phyloP scores from a whole-genome alignment of 2,888 invertebrate species.

The Scaptomyza flava region DNA sequence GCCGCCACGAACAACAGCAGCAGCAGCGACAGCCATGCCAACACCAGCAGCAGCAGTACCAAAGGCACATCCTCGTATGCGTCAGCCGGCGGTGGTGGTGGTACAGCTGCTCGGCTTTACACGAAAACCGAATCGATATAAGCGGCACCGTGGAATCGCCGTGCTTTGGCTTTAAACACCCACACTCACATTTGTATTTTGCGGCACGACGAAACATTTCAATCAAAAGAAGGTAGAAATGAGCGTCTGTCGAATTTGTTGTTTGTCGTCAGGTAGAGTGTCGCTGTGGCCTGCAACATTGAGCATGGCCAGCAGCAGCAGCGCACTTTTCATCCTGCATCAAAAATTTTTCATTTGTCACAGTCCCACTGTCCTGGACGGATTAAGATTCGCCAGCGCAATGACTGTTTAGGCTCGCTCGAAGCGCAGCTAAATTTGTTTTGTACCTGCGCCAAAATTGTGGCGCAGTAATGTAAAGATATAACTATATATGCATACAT shows the following conservation, averaged over 20 bases:
- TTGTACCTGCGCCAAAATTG: conserved; percentile 47
- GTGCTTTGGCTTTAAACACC: conserved; percentile 38
- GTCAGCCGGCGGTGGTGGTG: conserved; percentile 46
- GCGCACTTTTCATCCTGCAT: conserved; percentile 57
- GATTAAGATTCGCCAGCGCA: conserved; percentile 29
- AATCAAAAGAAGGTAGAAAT: not conserved
- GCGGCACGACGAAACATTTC: conserved; percentile 54
- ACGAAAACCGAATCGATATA: conserved; percentile 84
- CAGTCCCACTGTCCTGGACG: conserved; percentile 56
- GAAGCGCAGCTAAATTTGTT: conserved; percentile 64
- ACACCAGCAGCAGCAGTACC: conserved; percentile 32
- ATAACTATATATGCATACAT: conserved; percentile 3
- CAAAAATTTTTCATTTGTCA: conserved; percentile 74
- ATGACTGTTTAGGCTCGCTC: conserved; percentile 51
- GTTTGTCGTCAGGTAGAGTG: conserved; percentile 68
- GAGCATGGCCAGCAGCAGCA: conserved; percentile 5
- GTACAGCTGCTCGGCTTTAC: conserved; percentile 72
- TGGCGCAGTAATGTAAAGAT: conserved; percentile 38
- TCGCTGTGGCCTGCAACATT: conserved; percentile 16
- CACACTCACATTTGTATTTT: conserved; percentile 69
- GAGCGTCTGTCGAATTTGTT: conserved; percentile 64
- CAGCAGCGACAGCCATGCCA: conserved; percentile 50
- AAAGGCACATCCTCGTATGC: conserved; percentile 62
- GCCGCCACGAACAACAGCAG: conserved; percentile 22
- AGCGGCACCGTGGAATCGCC: conserved; percentile 46